phyloP scores from a whole-genome alignment of 92 coral and sea anemone species.

The Anthopleura xanthogrammica region DNA sequence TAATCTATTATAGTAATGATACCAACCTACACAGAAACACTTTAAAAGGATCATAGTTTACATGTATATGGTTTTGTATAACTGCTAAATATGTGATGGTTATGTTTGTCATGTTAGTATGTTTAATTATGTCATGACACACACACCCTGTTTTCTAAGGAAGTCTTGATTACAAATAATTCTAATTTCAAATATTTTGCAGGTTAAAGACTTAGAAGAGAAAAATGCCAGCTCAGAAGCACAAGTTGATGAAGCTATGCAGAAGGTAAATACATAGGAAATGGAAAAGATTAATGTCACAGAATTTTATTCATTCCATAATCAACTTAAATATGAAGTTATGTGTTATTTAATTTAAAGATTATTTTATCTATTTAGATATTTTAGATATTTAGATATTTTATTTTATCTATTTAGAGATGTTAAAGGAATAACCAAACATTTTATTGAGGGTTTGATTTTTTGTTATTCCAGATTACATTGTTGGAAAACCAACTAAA shows the following conservation, averaged over 20 bases:
- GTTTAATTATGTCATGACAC: not conserved
- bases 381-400: too few relatives aligned
- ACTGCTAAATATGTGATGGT: not conserved
- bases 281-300: too few relatives aligned
- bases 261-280: slow-evolving; percentile 27
- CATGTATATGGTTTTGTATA: not conserved
- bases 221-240: slow-evolving; percentile 22
- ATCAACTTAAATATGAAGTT: too few relatives aligned
- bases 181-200: not conserved
- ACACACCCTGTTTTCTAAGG: not conserved
- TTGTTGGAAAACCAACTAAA: slow-evolving; percentile 55
- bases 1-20: too few relatives aligned
- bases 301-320: too few relatives aligned
- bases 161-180: not conserved
- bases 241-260: slow-evolving; percentile 30
- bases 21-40: too few relatives aligned
- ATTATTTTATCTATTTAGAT: too few relatives aligned
- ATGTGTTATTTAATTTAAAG: too few relatives aligned
- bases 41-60: too few relatives aligned
- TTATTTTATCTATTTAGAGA: too few relatives aligned
- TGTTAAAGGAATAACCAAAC: too few relatives aligned
- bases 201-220: slow-evolving; percentile 51
- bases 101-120: not conserved
- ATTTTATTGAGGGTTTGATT: not conserved
- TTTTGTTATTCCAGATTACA: slow-evolving; percentile 44